These are phyloP conservation scores for Mystacornis crossleyi DNA, from an alignment of 2,113 vertebrate species.

Conservation along the genomic window DNA sequence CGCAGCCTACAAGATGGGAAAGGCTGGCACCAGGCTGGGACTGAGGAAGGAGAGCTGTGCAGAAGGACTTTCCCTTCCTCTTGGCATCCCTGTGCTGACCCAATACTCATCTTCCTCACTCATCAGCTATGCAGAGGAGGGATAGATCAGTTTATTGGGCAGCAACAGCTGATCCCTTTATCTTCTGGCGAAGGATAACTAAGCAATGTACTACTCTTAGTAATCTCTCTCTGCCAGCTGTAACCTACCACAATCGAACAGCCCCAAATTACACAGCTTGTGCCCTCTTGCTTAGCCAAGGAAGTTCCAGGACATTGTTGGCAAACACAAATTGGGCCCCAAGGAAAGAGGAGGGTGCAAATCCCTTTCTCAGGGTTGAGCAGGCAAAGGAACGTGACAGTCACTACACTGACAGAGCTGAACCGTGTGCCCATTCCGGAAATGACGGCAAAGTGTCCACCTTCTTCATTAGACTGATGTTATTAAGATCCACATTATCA, in stretches of 20 bases:
- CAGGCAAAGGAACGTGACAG: not conserved
- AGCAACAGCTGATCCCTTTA: not conserved
- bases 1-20: not conserved
- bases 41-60: not conserved
- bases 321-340: not conserved
- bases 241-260: not conserved
- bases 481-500: not conserved
- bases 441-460: not conserved
- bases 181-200: not conserved
- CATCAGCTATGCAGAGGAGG: not conserved
- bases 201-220: not conserved
- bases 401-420: rapidly evolving
- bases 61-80: not conserved
- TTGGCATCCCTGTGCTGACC: not conserved
- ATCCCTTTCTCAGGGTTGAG: not conserved
- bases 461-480: not conserved
- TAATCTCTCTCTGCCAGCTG: not conserved
- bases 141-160: not conserved
- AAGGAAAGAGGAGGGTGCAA: not conserved
- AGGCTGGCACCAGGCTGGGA: not conserved
- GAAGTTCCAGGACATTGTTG: rapidly evolving
- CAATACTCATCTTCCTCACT: not conserved
- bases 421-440: rapidly evolving
- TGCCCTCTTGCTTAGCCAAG: not conserved
- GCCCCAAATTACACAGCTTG: not conserved